Evolutionary conservation across 1,140 invertebrate species (phyloP), one percentile per base, ranked within the genome.

Genomic region (Euura saliciscinereae): DNA sequence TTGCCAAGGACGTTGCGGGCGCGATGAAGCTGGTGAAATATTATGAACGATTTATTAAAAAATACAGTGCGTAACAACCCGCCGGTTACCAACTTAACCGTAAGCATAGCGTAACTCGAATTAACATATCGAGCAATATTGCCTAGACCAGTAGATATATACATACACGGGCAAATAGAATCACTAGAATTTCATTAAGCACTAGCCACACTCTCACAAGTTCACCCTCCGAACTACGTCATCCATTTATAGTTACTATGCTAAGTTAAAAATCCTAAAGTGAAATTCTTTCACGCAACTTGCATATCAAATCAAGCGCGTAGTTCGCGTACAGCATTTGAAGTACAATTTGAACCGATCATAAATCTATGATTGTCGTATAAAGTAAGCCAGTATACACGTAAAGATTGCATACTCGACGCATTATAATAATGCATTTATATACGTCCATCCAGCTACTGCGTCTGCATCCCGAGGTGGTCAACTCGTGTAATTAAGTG

Each of bases 201-300:
- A 28, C 28, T 28, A 28, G 28, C 28, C 28, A 28, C 28, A 28
- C 28, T 28, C 28, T 28, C 51, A n/a, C 10, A 0, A 59, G 51
- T n/a, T n/a, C 51, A 28, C 51, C 51, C 51, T 6, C 51, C 51
- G 13, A 59, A 2, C 51, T 59, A 6, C 8, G 13, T 59, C 8
- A 59, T 59, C 51, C 51, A 59, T 59, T 59, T 59, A 59, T 59
- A 59, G 51, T 8, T n/a, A 6, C 51, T 59, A 59, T 8, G 8
- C 51, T 59, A 59, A 59, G 13, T 59, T 28, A 28, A 59, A 59
- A 59, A 59, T 59, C 10, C 51, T 6, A 59, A 59, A 59, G 51
- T 59, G 51, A 59, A 59, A 59, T 59, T 59, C 51, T 59, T 59
- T 59, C 51, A 59, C 51, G 51, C 51, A n/a, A 59, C 51, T 59